Conservation (phyloP, 1,140 invertebrate species). For the Melitaea cinxia region DNA sequence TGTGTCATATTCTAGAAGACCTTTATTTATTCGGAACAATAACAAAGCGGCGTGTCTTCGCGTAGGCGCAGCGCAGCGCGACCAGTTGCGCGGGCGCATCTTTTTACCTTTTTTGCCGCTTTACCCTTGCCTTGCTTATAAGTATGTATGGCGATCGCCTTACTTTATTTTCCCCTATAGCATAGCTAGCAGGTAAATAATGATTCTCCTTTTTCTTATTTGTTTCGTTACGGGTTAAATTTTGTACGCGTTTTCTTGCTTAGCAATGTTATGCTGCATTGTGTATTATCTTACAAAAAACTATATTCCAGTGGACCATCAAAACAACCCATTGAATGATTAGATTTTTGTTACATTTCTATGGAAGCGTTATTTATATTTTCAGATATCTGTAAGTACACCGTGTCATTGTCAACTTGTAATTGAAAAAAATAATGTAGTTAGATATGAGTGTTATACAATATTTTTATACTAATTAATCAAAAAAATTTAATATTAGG, state of each 20-base stretch:
- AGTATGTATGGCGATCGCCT: constrained; percentile 56
- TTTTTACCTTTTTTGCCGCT: constrained; percentile 73
- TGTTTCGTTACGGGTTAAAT: constrained; percentile 58
- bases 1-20: not conserved
- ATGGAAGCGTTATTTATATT: too few relatives aligned
- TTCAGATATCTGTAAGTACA: too few relatives aligned
- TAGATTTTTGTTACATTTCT: constrained; percentile 3
- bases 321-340: not conserved
- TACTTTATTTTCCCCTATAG: constrained; percentile 61
- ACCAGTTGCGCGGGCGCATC: constrained; percentile 46
- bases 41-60: constrained; percentile 29
- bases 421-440: too few relatives aligned
- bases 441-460: too few relatives aligned
- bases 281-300: constrained; percentile 18
- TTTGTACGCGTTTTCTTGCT: constrained; percentile 43
- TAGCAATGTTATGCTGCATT: constrained; percentile 31
- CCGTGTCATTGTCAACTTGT: too few relatives aligned
- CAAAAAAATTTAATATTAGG: too few relatives aligned
- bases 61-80: constrained; percentile 35
- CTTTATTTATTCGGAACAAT: constrained; percentile 20
- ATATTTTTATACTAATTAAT: too few relatives aligned
- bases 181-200: constrained; percentile 69
- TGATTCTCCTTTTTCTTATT: constrained; percentile 68
- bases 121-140: constrained; percentile 68
- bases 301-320: not conserved